phyloP scores from a whole-genome alignment of 2,113 vertebrate genomes.

The Mesoclemmys tuberculata region DNA sequence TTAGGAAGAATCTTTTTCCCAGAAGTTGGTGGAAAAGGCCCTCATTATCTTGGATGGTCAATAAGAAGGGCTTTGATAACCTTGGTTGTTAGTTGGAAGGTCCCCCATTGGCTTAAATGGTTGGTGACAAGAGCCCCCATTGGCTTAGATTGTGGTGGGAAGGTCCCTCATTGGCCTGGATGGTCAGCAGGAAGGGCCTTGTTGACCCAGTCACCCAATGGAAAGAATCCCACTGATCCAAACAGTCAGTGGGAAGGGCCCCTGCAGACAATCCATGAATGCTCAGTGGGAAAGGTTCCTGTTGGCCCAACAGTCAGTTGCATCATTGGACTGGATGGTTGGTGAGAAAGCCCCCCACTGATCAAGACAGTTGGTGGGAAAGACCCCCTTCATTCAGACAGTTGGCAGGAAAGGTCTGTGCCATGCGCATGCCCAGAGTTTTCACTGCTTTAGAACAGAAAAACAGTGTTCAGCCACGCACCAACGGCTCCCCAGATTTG shows the following conservation, averaged over 20 bases:
- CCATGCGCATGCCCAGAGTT: not conserved
- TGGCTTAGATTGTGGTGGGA: not conserved
- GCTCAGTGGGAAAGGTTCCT: not conserved
- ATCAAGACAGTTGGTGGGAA: not conserved
- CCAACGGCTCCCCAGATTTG: conserved; percentile 35
- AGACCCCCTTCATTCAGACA: too few relatives aligned
- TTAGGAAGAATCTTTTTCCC: not conserved
- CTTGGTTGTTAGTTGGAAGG: not conserved
- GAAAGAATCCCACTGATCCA: not conserved
- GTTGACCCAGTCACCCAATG: not conserved
- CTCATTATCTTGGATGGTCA: accelerated
- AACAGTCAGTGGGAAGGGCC: not conserved
- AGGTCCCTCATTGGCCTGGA: not conserved
- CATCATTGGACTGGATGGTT: not conserved
- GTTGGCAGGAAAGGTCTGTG: not conserved
- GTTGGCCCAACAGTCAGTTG: not conserved
- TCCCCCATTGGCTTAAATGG: not conserved
- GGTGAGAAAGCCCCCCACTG: not conserved
- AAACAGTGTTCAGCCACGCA: conserved; percentile 1
- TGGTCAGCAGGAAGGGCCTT: not conserved
- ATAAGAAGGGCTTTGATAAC: not conserved
- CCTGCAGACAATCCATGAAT: not conserved
- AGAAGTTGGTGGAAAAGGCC: not conserved
- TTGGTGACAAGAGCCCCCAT: not conserved
- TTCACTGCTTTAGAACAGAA: conserved; percentile 44